These are phyloP conservation scores for Acleris emargana DNA, from an alignment of 2,888 invertebrate genomes.

Conservation along the genomic window DNA sequence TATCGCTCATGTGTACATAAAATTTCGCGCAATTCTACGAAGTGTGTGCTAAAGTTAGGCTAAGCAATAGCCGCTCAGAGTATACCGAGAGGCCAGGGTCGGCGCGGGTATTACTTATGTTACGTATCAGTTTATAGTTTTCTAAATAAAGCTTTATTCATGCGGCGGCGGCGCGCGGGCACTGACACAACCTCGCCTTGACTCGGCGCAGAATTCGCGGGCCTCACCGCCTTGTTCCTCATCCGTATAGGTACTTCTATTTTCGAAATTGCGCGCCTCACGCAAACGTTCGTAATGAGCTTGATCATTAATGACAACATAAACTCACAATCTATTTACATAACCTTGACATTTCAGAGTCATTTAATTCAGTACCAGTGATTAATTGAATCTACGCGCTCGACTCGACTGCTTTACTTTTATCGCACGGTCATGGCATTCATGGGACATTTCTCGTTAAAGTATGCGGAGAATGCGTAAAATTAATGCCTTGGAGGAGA, in stretches of 20 bases:
- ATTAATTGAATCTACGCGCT: slow-evolving; percentile 13
- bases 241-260: slow-evolving; percentile 38
- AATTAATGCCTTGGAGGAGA: slow-evolving; percentile 19
- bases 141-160: slow-evolving; percentile 29
- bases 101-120: slow-evolving; percentile 4
- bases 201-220: slow-evolving; percentile 54
- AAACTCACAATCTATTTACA: neutral
- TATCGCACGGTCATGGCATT: slow-evolving; percentile 24
- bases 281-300: slow-evolving; percentile 18
- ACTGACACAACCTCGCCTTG: slow-evolving; percentile 71
- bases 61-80: neutral
- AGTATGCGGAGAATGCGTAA: slow-evolving; percentile 25
- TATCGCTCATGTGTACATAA: slow-evolving; percentile 11
- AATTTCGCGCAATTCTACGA: slow-evolving; percentile 3
- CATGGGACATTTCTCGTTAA: slow-evolving; percentile 23
- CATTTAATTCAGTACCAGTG: slow-evolving; percentile 5
- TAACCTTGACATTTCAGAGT: slow-evolving; percentile 22
- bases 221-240: slow-evolving; percentile 46
- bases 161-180: slow-evolving; percentile 52
- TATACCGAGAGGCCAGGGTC: slow-evolving; percentile 13
- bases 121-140: slow-evolving; percentile 31
- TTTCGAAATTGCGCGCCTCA: slow-evolving; percentile 39
- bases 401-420: slow-evolving; percentile 15
- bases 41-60: neutral
- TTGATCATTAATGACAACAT: slow-evolving; percentile 1